Evolutionary conservation across 2,113 vertebrate species (phyloP), one percentile per base, ranked within the genome.

Genomic region (Coreoperca whiteheadi): DNA sequence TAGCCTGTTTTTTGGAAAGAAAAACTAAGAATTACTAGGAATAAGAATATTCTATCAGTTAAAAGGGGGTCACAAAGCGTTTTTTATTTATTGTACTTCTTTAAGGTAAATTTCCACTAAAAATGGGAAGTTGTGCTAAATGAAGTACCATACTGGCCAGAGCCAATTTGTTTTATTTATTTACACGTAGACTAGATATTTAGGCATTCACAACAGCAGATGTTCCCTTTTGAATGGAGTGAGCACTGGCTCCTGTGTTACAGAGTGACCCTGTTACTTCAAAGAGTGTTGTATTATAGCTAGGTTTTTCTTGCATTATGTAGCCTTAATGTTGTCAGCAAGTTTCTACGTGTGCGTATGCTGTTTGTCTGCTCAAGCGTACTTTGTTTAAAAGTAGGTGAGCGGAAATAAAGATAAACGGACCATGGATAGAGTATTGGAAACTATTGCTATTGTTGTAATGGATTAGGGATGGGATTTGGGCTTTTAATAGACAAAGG

Each of bases 401-500:
- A 64, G 41, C 16, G 14, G 12, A 43, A 32, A 41, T 28, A 73
- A 53, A 39, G 28, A 30, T 15, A 4, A 50, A 41, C 3, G 2
- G 6, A 21, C 12, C 30, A 28, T 16, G 64, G 67, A 43, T 53
- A 30, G 18, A 46, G 39, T 8, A 21, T n/a, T 48, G 37, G 16
- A 56, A 30, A 68, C 39, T 21, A 12, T 43, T 43, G 11, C 41
- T 11, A 12, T 43, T 80, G 81, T 78, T 65, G 3, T 72, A 77
- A 57, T 79, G 32, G 23, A 77, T 74, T 61, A 66, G 8, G 30
- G 34, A 37, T 54, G 7, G 23, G 30, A 41, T 70, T 83, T 74
- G 7, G 28, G 43, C n/a, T 82, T 77, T 87, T 66, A 74, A 43
- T 61, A 74, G 53, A 68, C 59, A 79, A 77, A 78, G 63, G 74